Evolutionary conservation across 2,113 vertebrate genomes (phyloP), one percentile per base, ranked within the genome.

Genomic region (Gobiocypris rarus): DNA sequence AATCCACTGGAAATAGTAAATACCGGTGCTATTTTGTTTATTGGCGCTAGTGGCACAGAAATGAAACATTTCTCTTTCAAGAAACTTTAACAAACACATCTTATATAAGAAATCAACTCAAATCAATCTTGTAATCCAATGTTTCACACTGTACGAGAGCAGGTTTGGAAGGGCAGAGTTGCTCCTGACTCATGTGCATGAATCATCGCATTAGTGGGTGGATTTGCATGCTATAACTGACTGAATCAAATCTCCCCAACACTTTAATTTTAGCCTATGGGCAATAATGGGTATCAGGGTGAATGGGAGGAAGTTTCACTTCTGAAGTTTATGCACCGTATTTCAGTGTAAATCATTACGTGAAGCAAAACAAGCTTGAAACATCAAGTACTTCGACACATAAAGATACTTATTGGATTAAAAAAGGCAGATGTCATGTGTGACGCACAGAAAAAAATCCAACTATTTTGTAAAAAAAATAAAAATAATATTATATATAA

Each of bases 191-290:
- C 61, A 81, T 43, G 24, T 26, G 7, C 43, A n/a, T 82, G 80
- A 82, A 54, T 82, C 80, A 82, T 26, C 48, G 22, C 63, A 54
- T 69, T 41, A 31, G 80, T 71, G 65, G 80, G 80, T 38, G 80
- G 65, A 70, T 82, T 41, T 70, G 17, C 45, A 41, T 3, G 13
- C 15, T 70, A 38, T 7, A 38, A 1, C 48, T 15, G 48, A 50
- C 14, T 50, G 63, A 56, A 56, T 82, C 80, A 71, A 15, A 70
- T 41, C 28, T 0, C 65, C 56, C 9, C 26, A 56, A 15, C n/a
- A 15, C 61, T 52, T 82, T 82, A 41, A 70, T 82, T 82, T 70
- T 82, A 71, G 65, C 22, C 4, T 17, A 19, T 26, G 43, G 78
- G 45, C 19, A 34, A 31, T 65, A 22, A 80, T 43, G 13, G 58